Conservation (phyloP, 1,140 invertebrate genomes). For the Diabrotica virgifera region DNA sequence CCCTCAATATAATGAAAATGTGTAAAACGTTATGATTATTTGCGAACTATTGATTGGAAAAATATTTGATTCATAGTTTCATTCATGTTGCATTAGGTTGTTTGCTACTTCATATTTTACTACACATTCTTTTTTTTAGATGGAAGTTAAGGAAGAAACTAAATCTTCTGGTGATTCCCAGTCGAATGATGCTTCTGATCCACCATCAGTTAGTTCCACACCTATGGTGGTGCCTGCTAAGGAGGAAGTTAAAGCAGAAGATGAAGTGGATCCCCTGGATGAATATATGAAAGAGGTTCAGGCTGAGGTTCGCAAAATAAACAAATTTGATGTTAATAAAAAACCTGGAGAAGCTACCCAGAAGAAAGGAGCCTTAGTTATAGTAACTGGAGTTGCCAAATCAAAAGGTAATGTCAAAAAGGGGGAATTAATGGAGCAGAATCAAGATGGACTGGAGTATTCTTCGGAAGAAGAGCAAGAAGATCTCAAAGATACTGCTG, state of each 20-base stretch:
- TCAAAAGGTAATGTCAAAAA: constrained; percentile 72
- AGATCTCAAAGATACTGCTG: constrained; percentile 88
- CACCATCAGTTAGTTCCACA: no score
- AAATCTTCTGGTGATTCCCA: no score
- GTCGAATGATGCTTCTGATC: no score
- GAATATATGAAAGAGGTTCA: constrained; percentile 58
- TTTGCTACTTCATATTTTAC: no score
- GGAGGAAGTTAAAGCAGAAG: constrained; percentile 40
- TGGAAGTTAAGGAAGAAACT: no score
- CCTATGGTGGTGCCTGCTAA: constrained; percentile 8
- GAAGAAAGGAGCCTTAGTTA: constrained; percentile 62
- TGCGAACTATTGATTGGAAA: no score
- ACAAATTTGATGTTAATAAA: constrained; percentile 66
- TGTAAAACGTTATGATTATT: no score
- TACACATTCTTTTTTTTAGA: no score
- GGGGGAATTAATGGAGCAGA: constrained; percentile 95
- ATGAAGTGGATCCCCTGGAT: constrained; percentile 43
- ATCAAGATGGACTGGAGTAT: constrained; percentile 96
- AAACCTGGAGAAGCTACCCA: constrained; percentile 41
- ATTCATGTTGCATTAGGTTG: no score
- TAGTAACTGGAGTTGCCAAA: constrained; percentile 89
- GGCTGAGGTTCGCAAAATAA: constrained; percentile 89
- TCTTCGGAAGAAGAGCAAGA: constrained; percentile 96
- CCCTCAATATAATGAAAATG: no score
- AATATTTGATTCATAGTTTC: no score